Evolutionary conservation across 2,797 vertebrate species (phyloP).

Genomic region (Platyrinchus mystaceus): DNA sequence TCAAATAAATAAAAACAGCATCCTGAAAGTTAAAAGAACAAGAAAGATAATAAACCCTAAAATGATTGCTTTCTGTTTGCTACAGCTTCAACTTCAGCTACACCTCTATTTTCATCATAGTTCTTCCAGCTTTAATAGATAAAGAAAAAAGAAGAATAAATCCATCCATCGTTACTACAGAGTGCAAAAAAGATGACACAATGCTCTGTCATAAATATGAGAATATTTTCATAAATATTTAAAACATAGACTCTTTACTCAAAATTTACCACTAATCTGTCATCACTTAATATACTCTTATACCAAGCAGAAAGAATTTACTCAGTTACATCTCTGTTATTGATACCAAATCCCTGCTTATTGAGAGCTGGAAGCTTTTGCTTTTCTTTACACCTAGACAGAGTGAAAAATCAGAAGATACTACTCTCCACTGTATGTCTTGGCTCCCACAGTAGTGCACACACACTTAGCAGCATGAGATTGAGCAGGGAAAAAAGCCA

Average conservation of each 20-base stretch:
- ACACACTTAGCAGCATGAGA: background rate
- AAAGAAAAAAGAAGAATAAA: background rate
- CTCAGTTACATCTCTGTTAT: background rate
- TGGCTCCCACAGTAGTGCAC: background rate
- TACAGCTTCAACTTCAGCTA: background rate
- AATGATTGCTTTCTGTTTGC: background rate
- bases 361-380: background rate
- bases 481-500: background rate
- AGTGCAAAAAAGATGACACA: background rate
- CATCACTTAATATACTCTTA: background rate
- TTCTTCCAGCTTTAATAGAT: background rate
- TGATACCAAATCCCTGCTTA: background rate
- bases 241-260: background rate
- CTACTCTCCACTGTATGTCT: background rate
- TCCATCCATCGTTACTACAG: background rate
- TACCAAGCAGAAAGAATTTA: background rate
- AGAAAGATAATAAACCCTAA: background rate
- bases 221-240: background rate
- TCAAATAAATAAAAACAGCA: background rate
- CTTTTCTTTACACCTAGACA: background rate
- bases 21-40: background rate
- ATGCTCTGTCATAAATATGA: background rate
- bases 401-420: background rate
- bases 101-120: background rate
- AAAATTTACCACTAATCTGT: background rate